Percentiles rank a stretch among this genome's conserved stretches.
Evolutionary conservation across 2,888 invertebrate genomes (phyloP).

Genomic region (Eristalis tenax): DNA sequence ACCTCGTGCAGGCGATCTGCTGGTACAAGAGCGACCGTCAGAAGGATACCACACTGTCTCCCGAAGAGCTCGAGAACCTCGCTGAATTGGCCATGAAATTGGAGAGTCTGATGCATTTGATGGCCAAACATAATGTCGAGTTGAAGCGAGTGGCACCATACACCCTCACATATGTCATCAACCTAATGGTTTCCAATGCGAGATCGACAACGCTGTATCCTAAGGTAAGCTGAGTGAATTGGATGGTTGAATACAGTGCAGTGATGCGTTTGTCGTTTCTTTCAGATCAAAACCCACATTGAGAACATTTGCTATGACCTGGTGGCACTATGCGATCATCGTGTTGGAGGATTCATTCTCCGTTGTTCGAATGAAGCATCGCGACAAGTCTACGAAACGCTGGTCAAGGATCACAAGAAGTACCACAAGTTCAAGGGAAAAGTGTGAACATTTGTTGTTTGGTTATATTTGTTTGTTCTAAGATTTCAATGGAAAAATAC

Average conservation of each 20-base stretch:
- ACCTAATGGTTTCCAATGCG: slow-evolving; percentile 78
- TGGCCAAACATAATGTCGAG: slow-evolving; percentile 76
- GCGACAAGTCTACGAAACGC: slow-evolving; percentile 77
- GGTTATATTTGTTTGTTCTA: not conserved
- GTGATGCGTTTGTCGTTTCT: not conserved
- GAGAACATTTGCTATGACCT: slow-evolving; percentile 79
- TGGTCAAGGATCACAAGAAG: slow-evolving; percentile 79
- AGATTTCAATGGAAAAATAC: slow-evolving; percentile 5
- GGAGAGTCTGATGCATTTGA: slow-evolving; percentile 77
- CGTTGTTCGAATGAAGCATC: slow-evolving; percentile 80
- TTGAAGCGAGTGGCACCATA: slow-evolving; percentile 80
- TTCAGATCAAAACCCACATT: slow-evolving; percentile 79
- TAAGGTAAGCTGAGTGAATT: slow-evolving; percentile 74
- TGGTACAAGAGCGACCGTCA: slow-evolving; percentile 79
- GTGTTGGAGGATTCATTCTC: slow-evolving; percentile 78
- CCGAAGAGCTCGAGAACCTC: slow-evolving; percentile 77
- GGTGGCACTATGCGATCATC: slow-evolving; percentile 79
- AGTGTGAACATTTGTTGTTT: slow-evolving; percentile 74
- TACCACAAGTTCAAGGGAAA: slow-evolving; percentile 80
- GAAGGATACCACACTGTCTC: slow-evolving; percentile 75
- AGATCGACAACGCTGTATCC: slow-evolving; percentile 80
- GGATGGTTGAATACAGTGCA: not conserved
- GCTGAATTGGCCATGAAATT: slow-evolving; percentile 77
- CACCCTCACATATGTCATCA: slow-evolving; percentile 77
- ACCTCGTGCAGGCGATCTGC: slow-evolving; percentile 78